Evolutionary conservation across 2,888 invertebrate genomes (phyloP), one percentile per base, ranked within the genome.

Genomic region (Drosophila macrospina): DNA sequence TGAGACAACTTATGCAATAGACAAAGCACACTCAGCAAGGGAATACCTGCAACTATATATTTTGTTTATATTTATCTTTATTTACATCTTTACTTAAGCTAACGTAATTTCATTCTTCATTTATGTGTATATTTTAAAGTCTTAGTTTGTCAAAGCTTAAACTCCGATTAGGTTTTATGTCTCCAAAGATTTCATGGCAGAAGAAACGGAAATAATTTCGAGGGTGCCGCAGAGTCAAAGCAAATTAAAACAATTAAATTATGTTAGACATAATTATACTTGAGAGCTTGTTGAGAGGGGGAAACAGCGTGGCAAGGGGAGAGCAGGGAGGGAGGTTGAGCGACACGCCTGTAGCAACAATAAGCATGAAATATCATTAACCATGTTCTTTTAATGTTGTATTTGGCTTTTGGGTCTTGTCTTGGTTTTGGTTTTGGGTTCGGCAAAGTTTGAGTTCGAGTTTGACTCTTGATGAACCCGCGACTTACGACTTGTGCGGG

Each of bases 241-340:
- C 37, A 80, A 80, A 80, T 80, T 80, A 64, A 80, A 80, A 71
- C 78, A 83, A 80, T 80, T 80, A 83, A 83, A 80, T 83, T 67
- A 80, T 80, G 80, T 66, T 71, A 68, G 51, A 74, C 71, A 83
- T 80, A 80, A 83, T 80, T 80, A 69, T 71, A 56, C 39, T 41
- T 34, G 52, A 28, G 50, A 36, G 28, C 10, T 71, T 54, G 36
- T 41, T 34, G 52, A 28, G 50, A 36, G 28, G 10, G 47, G 47
- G 20, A 20, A 42, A 45, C 15, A 26, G 24, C 36, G 20, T 1
- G 45, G 47, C 45, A 4, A 20, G n/a, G 26, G 11, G 16, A 16
- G 52, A 37, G 16, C 1, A 11, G 7, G 30, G 10, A 1, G 13
- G 4, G 15, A 10, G 13, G 20, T 6, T 20, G 20, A 41, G 10